Base-by-base conservation (phyloP, 1,140 invertebrate genomes). In the Sitobion miscanthi region DNA sequence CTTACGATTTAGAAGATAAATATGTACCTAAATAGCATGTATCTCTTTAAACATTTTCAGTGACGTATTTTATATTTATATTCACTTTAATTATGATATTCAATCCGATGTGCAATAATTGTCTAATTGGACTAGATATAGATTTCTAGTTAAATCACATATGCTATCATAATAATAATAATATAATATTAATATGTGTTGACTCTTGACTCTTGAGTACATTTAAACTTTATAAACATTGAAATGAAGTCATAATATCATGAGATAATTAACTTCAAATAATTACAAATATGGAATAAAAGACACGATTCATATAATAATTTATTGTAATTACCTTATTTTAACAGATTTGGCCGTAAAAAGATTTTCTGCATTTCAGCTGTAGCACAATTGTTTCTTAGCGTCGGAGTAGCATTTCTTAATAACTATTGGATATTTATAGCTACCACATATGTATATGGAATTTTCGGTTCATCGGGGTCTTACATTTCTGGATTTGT, bases 401-500 rank as follows among this genome's bases (percentile, higher is more conserved):
- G 97, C 5, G 96, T 98, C 42, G 95, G 95, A 2, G 97, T 97
- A 2, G 97, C 97, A 2, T 97, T 98, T 94, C 96, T 97, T 35
- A 96, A 97, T 0, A 96, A 98, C 94, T 98, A 97, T 94, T 97
- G 96, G 94, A 95, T 96, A 0, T 98, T 98, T 94, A 95, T 98
- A 86, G 95, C 96, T 0, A 94, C 98, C 0, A 95, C 97, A 89
- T 98, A 97, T 95, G 94, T 98, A 1, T 97, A 98, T 94, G 98
- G 97, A 23, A 96, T 98, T 91, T 97, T 98, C 87, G 97, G 97
- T n/a, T 97, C 97, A 1, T 97, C 97, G 9, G 98, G 98, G 1
- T 96, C 97, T 23, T 98, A 98, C 94, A 97, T 98, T 90, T 97
- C 97, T 23, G 97, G 97, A 5, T 98, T 98, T 95, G 98, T 98